Evolutionary conservation across 2,797 vertebrate genomes (phyloP).

Genomic region (Sebastes ruberrimus): DNA sequence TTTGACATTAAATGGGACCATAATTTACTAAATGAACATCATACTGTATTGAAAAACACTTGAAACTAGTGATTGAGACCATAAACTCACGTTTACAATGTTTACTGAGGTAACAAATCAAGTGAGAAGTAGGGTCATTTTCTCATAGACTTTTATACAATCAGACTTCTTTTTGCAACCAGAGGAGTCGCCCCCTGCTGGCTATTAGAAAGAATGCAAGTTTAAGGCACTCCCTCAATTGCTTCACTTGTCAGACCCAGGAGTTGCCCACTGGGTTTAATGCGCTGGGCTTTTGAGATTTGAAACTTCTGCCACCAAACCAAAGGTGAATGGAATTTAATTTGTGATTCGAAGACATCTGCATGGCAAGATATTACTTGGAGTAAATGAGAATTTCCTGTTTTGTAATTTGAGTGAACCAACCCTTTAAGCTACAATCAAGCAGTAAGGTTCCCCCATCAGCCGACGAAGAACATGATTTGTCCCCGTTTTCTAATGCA

Average conservation of each 20-base stretch:
- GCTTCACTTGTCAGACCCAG: not conserved
- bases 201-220: too few relatives aligned
- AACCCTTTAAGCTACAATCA: slow-evolving; percentile 9
- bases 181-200: too few relatives aligned
- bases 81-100: too few relatives aligned
- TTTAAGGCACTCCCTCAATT: too few relatives aligned
- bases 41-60: too few relatives aligned
- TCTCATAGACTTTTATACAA: too few relatives aligned
- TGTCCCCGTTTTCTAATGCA: slow-evolving; percentile 21
- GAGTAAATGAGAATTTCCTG: not conserved
- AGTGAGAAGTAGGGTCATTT: too few relatives aligned
- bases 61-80: too few relatives aligned
- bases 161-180: too few relatives aligned
- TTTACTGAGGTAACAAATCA: too few relatives aligned
- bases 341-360: not conserved
- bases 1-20: too few relatives aligned
- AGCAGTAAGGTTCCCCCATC: slow-evolving; percentile 1
- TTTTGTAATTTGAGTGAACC: slow-evolving; percentile 11
- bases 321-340: not conserved
- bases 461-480: slow-evolving; percentile 48
- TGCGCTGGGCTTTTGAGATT: not conserved
- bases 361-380: not conserved
- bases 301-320: not conserved
- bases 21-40: too few relatives aligned
- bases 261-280: not conserved